Evolutionary conservation across 2,888 invertebrate species (phyloP).

Genomic region (Nymphalis urticae): DNA sequence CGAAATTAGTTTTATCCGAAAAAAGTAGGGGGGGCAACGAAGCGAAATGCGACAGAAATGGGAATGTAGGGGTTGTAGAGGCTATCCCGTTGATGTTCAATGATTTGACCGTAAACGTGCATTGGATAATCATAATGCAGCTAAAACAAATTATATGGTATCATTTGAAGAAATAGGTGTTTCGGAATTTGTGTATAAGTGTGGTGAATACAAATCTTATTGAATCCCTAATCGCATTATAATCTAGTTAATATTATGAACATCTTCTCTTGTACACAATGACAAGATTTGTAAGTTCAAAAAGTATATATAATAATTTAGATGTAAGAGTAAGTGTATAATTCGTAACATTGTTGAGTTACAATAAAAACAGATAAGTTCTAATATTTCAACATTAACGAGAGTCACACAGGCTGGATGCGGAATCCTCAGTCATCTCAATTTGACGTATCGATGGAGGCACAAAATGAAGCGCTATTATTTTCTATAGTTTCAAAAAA

Average conservation of each 20-base stretch:
- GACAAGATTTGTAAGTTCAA: no score
- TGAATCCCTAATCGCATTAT: no score
- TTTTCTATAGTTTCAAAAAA: slow-evolving; percentile 1
- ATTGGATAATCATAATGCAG: no score
- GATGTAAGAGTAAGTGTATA: no score
- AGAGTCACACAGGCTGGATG: slow-evolving; percentile 38
- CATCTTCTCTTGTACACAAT: no score
- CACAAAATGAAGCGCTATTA: slow-evolving; percentile 9
- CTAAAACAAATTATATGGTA: no score
- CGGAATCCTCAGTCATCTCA: slow-evolving; percentile 61
- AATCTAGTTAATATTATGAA: no score
- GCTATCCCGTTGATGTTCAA: slow-evolving; percentile 37
- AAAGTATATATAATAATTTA: no score
- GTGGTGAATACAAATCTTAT: no score
- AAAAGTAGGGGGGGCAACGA: slow-evolving; percentile 57
- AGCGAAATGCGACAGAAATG: slow-evolving; percentile 56
- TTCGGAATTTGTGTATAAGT: no score
- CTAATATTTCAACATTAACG: slow-evolving; percentile 37
- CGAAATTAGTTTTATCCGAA: slow-evolving; percentile 77
- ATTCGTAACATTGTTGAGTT: slow-evolving; percentile 12
- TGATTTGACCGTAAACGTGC: slow-evolving; percentile 16
- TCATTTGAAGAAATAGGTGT: no score
- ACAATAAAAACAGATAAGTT: slow-evolving; percentile 9
- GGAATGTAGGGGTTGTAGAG: slow-evolving; percentile 45
- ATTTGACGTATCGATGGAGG: slow-evolving; percentile 51